Percentiles rank a stretch among this genome's conserved stretches.
These are phyloP conservation scores for Acrobasis suavella DNA, from an alignment of 2,888 invertebrate genomes.

Conservation along the genomic window DNA sequence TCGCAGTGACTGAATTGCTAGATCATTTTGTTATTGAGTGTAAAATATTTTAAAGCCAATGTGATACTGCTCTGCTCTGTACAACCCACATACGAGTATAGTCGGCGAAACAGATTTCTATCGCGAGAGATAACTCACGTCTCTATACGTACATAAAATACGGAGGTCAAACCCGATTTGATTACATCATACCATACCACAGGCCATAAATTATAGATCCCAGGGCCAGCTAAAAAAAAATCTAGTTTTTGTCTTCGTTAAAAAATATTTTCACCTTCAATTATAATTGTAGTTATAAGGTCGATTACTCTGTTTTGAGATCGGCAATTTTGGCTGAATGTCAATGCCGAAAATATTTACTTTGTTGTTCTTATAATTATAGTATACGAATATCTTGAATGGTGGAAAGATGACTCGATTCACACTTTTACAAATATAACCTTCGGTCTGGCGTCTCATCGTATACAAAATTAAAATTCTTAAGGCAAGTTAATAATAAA, in stretches of 20 bases:
- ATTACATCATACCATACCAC: slow-evolving; percentile 52
- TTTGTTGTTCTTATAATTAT: not conserved
- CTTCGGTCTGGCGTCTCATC: slow-evolving; percentile 45
- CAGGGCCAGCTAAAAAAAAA: slow-evolving; percentile 18
- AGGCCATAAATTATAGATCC: slow-evolving; percentile 20
- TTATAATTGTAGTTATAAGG: slow-evolving; percentile 25
- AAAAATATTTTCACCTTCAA: slow-evolving; percentile 21
- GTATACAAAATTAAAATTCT: slow-evolving; percentile 64
- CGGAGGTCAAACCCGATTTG: slow-evolving; percentile 51
- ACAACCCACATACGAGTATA: slow-evolving; percentile 42
- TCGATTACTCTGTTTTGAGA: slow-evolving; percentile 21
- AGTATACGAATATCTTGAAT: slow-evolving; percentile 23
- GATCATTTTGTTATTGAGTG: slow-evolving; percentile 4
- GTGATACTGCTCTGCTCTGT: not conserved
- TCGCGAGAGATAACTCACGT: slow-evolving; percentile 49
- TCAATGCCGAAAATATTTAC: slow-evolving; percentile 21
- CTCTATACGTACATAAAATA: slow-evolving; percentile 23
- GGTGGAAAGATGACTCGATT: slow-evolving; percentile 24
- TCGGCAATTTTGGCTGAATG: slow-evolving; percentile 10
- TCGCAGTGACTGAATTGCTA: not conserved
- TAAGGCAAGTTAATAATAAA: slow-evolving; percentile 63
- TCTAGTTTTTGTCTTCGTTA: slow-evolving; percentile 16
- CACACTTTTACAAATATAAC: slow-evolving; percentile 52
- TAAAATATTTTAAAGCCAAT: slow-evolving; percentile 9
- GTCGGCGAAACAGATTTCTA: slow-evolving; percentile 56